Percentiles rank a stretch among this genome's conserved stretches.
Evolutionary conservation across 2,888 invertebrate species (phyloP).

Genomic region (Machimus atricapillus): DNA sequence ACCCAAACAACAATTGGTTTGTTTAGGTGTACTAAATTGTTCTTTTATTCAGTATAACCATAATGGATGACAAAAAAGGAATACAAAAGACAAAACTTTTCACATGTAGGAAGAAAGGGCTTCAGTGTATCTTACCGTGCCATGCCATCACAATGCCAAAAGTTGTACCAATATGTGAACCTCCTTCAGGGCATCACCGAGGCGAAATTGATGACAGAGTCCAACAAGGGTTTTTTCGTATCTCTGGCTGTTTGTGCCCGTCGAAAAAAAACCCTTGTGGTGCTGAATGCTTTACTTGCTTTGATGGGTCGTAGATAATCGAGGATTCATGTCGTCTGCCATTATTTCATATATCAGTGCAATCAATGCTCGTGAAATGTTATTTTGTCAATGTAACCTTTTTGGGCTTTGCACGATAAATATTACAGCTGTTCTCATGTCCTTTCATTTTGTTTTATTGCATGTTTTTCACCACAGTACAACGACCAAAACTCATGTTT

Average conservation of each 20-base stretch:
- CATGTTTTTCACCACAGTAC: neutral
- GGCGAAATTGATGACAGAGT: conserved; percentile 11
- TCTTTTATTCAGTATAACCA: neutral
- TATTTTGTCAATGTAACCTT: neutral
- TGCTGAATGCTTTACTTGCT: neutral
- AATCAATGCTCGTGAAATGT: neutral
- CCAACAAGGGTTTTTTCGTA: conserved; percentile 17
- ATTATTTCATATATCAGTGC: conserved; percentile 1
- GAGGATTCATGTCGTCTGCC: conserved; percentile 10
- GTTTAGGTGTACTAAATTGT: neutral
- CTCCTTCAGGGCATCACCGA: neutral
- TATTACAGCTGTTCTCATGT: neutral
- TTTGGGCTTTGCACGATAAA: neutral
- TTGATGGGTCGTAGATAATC: conserved; percentile 18
- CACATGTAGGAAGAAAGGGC: neutral
- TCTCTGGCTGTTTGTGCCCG: neutral
- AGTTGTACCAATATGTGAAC: neutral
- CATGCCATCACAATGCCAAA: neutral
- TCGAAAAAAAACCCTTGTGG: neutral
- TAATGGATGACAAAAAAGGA: neutral
- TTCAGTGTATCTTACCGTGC: neutral
- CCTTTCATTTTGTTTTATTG: neutral
- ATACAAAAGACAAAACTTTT: neutral
- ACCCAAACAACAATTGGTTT: neutral
- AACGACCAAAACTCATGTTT: neutral